These are phyloP conservation scores for Byasa hedistus DNA, from an alignment of 2,888 invertebrate genomes.

Conservation along the genomic window DNA sequence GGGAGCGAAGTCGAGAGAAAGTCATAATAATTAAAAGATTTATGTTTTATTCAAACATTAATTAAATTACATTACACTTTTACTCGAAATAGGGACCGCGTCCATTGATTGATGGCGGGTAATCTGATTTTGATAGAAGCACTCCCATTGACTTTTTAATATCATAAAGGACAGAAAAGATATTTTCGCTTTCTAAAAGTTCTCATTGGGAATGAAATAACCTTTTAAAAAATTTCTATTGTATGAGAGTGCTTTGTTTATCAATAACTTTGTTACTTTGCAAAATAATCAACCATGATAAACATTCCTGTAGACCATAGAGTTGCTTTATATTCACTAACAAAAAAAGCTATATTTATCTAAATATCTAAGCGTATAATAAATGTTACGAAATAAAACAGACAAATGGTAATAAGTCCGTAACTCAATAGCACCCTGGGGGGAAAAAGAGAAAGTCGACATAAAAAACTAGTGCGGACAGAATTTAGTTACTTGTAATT, in stretches of 20 bases:
- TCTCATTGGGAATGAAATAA: constrained; percentile 14
- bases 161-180: constrained; percentile 15
- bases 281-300: too few relatives aligned
- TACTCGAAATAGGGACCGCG: constrained; percentile 25
- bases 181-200: constrained; percentile 20
- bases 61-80: constrained; percentile 31
- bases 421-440: too few relatives aligned
- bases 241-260: neutral
- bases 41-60: constrained; percentile 29
- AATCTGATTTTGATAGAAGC: constrained; percentile 30
- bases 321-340: too few relatives aligned
- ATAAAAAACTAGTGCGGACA: too few relatives aligned
- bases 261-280: too few relatives aligned
- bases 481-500: too few relatives aligned
- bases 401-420: too few relatives aligned
- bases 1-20: constrained; percentile 21
- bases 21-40: constrained; percentile 29
- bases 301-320: too few relatives aligned
- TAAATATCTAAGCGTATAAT: too few relatives aligned
- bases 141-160: constrained; percentile 26
- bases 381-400: too few relatives aligned
- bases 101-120: constrained; percentile 29
- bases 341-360: too few relatives aligned
- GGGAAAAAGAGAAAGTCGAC: too few relatives aligned
- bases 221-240: constrained; percentile 9